Conservation (phyloP, 2,888 invertebrate species). For the Metacarcinus magister region DNA sequence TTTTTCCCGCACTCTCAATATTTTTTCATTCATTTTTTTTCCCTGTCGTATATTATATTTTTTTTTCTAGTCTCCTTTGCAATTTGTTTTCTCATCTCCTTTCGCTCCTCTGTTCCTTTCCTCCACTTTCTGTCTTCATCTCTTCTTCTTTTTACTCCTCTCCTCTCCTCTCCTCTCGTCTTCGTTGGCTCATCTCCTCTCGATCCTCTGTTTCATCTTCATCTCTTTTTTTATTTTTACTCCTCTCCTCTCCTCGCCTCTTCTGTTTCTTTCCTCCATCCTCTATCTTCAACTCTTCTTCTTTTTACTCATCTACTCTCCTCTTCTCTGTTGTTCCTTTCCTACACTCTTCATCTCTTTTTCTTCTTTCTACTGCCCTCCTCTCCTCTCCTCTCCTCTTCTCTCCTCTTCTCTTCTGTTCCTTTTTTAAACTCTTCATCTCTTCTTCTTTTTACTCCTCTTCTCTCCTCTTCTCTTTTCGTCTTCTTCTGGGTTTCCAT, state of each 20-base stretch:
- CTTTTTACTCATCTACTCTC: neutral
- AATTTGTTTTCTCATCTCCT: neutral
- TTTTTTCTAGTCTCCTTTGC: neutral
- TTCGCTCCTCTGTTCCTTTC: neutral
- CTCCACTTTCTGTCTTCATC: neutral
- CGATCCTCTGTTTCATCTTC: neutral
- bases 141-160: neutral
- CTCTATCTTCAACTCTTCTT: neutral
- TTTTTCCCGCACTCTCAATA: neutral
- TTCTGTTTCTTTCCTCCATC: neutral
- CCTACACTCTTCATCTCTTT: neutral
- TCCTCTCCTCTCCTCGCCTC: neutral
- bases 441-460: neutral
- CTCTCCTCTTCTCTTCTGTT: neutral
- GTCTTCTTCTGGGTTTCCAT: neutral
- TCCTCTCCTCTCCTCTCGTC: neutral
- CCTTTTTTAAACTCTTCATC: neutral
- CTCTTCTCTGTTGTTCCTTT: neutral
- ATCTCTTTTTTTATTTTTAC: neutral
- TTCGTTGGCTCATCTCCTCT: neutral
- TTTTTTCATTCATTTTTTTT: neutral
- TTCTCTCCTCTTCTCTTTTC: neutral
- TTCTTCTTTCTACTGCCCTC: neutral
- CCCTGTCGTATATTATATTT: neutral
- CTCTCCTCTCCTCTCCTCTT: neutral